Percentiles rank a stretch among this genome's conserved stretches.
Conservation (phyloP, 2,113 vertebrate species). For the Echinops telfairi region DNA sequence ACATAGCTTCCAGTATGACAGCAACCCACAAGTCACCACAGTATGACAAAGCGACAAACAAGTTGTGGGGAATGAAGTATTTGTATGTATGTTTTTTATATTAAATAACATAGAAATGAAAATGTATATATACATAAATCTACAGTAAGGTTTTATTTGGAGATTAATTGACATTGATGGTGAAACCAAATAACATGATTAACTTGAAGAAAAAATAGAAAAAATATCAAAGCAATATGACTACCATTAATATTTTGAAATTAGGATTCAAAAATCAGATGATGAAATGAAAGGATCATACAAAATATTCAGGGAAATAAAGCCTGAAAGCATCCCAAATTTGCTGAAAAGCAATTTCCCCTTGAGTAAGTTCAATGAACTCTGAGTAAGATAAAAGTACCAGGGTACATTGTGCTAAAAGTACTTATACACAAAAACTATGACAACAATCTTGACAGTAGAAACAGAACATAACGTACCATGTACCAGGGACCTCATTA, state of each 20-base stretch:
- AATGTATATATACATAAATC: too few relatives aligned
- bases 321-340: not conserved
- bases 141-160: too few relatives aligned
- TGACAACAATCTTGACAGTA: not conserved
- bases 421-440: not conserved
- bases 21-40: too few relatives aligned
- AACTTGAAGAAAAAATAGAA: too few relatives aligned
- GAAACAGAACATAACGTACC: not conserved
- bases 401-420: not conserved
- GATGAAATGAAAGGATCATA: not conserved
- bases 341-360: not conserved
- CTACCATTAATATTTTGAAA: not conserved
- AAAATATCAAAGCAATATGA: not conserved
- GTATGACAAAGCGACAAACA: too few relatives aligned
- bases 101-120: too few relatives aligned
- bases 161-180: too few relatives aligned
- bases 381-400: too few relatives aligned
- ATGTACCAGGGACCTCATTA: not conserved
- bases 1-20: too few relatives aligned
- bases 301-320: not conserved
- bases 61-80: too few relatives aligned
- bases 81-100: too few relatives aligned
- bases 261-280: not conserved
- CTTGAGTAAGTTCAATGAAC: not conserved
- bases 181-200: too few relatives aligned